Evolutionary conservation across 2,888 invertebrate genomes (phyloP), one percentile per base, ranked within the genome.

Genomic region (Brenthis daphne): DNA sequence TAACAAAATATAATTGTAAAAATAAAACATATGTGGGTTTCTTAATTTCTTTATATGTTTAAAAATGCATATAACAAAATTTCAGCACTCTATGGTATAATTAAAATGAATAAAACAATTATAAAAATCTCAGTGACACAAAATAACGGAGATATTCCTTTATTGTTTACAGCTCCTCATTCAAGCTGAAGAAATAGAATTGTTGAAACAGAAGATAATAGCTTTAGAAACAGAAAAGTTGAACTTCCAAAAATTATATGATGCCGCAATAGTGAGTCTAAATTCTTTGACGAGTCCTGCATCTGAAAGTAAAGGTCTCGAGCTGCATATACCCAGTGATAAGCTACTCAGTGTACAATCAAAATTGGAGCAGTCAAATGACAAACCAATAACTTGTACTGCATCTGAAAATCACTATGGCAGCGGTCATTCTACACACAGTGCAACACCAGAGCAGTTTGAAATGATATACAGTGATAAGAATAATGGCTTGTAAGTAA

Each of bases 401-500:
- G 93, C 93, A 1, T 77, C 86, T 3, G 93, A 93, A 70, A 93
- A 93, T 74, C 92, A 93, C 74, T 93, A 93, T 72, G 92, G 93
- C 14, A 93, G 93, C 78, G 87, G 87, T 0, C 82, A 91, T 69
- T 93, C 94, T 0, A 93, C 93, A 0, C 91, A 94, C 63, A 94
- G 94, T 77, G 93, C 90, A 1, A 94, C 94, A 0, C 94, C 94
- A 0, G 94, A 95, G 75, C 93, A 94, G 78, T 95, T 95, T 83
- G 95, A 95, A 83, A 94, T 95, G 77, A 94, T 95, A 74, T 94
- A 94, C 64, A 93, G 85, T 77, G 93, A 93, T 67, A 93, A 91
- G 74, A 91, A 87, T 79, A 87, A 85, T 81, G 83, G 80, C 63
- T 81, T 83, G 92, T 92, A 77, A 86, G 88, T 87, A 66, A 64